phyloP scores from a whole-genome alignment of 2,113 vertebrate genomes.

The Neomonachus schauinslandi region DNA sequence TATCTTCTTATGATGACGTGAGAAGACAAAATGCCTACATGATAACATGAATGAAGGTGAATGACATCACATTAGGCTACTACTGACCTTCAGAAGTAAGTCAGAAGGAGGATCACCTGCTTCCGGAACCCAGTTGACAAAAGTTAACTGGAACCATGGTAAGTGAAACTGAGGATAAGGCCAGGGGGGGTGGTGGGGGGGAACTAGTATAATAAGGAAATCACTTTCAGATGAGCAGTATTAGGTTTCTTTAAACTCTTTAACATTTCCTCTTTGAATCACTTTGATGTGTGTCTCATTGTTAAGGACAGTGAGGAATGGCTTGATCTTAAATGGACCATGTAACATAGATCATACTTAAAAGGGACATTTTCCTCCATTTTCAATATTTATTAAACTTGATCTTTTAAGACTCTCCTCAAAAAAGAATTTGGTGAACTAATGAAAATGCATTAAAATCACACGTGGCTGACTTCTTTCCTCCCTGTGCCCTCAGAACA shows the following conservation, averaged over 20 bases:
- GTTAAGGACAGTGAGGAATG: slow-evolving; percentile 55
- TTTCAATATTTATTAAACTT: slow-evolving; percentile 44
- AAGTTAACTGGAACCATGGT: not conserved
- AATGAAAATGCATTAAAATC: slow-evolving; percentile 67
- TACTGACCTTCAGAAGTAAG: not conserved
- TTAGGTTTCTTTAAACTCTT: slow-evolving; percentile 70
- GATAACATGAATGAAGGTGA: not conserved
- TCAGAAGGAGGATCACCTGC: not conserved
- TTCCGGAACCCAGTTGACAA: not conserved
- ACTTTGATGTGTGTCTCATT: slow-evolving; percentile 69
- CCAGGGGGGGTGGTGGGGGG: no score
- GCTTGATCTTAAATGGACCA: slow-evolving; percentile 62
- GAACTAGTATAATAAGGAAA: slow-evolving; percentile 22
- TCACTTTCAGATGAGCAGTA: slow-evolving; percentile 30
- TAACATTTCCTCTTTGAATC: slow-evolving; percentile 65
- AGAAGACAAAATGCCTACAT: not conserved
- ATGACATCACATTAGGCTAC: not conserved
- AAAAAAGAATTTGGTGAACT: slow-evolving; percentile 59
- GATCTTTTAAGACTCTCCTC: slow-evolving; percentile 49
- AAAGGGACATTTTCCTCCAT: slow-evolving; percentile 40
- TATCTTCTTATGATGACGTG: not conserved
- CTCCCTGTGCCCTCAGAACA: not conserved
- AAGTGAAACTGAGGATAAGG: not conserved
- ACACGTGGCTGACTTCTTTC: slow-evolving; percentile 12
- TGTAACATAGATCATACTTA: slow-evolving; percentile 32